Percentiles rank a stretch among this genome's conserved stretches.
Conservation (phyloP, 2,797 vertebrate species). For the Darevskia nairensis region DNA sequence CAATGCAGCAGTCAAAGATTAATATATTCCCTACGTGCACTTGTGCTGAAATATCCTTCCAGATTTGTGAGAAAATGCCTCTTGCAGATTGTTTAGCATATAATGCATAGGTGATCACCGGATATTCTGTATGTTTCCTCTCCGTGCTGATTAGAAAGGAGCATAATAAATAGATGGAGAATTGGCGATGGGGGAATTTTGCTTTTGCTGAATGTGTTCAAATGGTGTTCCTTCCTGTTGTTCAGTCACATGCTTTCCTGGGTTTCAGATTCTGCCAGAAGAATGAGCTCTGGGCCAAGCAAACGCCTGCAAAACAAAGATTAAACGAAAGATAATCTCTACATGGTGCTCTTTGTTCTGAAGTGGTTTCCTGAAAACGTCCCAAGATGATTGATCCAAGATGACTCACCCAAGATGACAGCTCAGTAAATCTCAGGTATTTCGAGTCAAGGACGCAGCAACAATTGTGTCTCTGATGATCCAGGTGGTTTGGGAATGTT, state of each 20-base stretch:
- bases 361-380: constrained; percentile 18
- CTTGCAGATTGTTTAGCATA: not conserved
- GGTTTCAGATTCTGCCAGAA: constrained; percentile 14
- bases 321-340: constrained; percentile 19
- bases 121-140: constrained; percentile 11
- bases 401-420: constrained; percentile 1
- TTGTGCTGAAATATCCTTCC: constrained; percentile 12
- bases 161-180: constrained; percentile 9
- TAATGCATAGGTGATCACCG: constrained; percentile 9
- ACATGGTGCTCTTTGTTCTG: constrained; percentile 48
- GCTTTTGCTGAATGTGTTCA: not conserved
- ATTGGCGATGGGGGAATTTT: constrained; percentile 9
- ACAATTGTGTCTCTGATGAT: constrained; percentile 1
- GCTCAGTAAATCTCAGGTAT: constrained; percentile 31
- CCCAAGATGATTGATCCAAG: no score
- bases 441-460: constrained; percentile 7
- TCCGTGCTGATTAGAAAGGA: constrained; percentile 24
- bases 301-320: constrained; percentile 50
- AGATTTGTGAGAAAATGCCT: constrained; percentile 7
- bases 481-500: not conserved
- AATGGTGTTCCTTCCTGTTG: constrained; percentile 31
- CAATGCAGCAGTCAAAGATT: not conserved
- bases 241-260: constrained; percentile 19
- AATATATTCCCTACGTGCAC: not conserved
- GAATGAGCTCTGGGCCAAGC: constrained; percentile 36